Evolutionary conservation across 1,140 invertebrate genomes (phyloP).

Genomic region (Drosophila virilis): DNA sequence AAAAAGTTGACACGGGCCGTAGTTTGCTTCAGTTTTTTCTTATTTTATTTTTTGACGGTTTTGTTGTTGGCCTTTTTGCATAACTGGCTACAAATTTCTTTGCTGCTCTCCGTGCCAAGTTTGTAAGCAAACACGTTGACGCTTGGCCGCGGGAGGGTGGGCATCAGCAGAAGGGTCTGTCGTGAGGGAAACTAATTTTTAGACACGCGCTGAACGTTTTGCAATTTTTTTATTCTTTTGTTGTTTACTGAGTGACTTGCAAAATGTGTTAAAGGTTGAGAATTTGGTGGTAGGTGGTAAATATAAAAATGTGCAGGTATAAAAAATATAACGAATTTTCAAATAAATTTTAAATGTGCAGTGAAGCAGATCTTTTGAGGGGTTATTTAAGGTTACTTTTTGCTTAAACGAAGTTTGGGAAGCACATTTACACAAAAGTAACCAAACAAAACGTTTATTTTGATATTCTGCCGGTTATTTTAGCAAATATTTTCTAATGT

Average conservation of each 20-base stretch:
- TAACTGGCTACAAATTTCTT: constrained; percentile 72
- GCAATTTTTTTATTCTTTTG: constrained; percentile 29
- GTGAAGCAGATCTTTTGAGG: constrained; percentile 3
- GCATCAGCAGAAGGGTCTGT: constrained; percentile 15
- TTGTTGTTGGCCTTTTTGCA: constrained; percentile 69
- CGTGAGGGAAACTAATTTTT: constrained; percentile 70
- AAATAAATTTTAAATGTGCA: constrained; percentile 27
- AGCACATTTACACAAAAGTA: too few relatives aligned
- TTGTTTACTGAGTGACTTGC: constrained; percentile 41
- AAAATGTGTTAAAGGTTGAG: constrained; percentile 33
- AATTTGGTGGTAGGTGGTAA: constrained; percentile 21
- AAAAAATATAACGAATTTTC: constrained; percentile 22
- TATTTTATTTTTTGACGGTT: constrained; percentile 31
- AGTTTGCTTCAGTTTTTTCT: constrained; percentile 31
- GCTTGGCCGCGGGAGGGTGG: neutral
- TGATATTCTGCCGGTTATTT: too few relatives aligned
- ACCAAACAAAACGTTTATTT: neutral
- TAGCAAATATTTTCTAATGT: neutral
- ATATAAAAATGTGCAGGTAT: constrained; percentile 17
- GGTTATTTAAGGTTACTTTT: too few relatives aligned
- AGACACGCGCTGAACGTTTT: constrained; percentile 63
- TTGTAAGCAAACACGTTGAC: constrained; percentile 10
- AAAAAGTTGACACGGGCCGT: constrained; percentile 70
- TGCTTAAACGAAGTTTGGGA: too few relatives aligned
- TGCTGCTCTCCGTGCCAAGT: constrained; percentile 12